A percentile compares a stretch with the other conserved stretches of the same genome.
Evolutionary conservation across 1,140 invertebrate species (phyloP).

Genomic region (Drosophila tsacasi): DNA sequence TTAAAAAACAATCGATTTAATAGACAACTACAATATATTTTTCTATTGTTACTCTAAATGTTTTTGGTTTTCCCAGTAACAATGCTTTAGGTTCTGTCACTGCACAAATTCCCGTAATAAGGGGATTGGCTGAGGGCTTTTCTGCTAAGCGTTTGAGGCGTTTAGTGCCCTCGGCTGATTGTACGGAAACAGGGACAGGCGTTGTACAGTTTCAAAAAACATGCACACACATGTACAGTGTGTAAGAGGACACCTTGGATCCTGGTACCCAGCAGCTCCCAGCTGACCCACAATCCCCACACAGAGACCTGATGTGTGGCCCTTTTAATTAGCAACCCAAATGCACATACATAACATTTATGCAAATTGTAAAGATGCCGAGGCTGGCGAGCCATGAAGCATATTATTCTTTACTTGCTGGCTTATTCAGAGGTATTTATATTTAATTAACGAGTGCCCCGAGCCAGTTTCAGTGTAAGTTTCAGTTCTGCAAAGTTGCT

Average conservation of each 20-base stretch:
- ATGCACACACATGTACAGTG: neutral
- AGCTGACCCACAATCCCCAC: constrained; percentile 16
- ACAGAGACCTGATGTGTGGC: constrained; percentile 1
- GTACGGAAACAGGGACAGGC: constrained; percentile 36
- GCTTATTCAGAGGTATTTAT: constrained; percentile 8
- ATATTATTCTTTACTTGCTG: constrained; percentile 4
- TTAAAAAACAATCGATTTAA: neutral
- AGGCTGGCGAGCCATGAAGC: constrained; percentile 4
- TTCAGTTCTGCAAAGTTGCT: neutral
- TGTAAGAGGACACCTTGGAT: constrained; percentile 1
- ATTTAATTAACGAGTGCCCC: constrained; percentile 4
- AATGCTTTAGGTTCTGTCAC: neutral
- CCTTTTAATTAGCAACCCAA: constrained; percentile 53
- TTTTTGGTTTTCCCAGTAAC: neutral
- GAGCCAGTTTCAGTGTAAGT: neutral
- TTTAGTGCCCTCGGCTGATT: constrained; percentile 61
- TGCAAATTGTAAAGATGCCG: constrained; percentile 9
- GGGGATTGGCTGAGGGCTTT: constrained; percentile 6
- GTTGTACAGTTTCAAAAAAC: constrained; percentile 5
- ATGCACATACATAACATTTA: constrained; percentile 18
- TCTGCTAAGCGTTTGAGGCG: constrained; percentile 49
- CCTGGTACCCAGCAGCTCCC: constrained; percentile 4
- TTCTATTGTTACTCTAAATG: too few relatives aligned
- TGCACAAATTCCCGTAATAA: neutral
- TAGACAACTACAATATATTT: neutral